Conservation (phyloP, 2,888 invertebrate genomes). For the Ophonus ardosiacus region DNA sequence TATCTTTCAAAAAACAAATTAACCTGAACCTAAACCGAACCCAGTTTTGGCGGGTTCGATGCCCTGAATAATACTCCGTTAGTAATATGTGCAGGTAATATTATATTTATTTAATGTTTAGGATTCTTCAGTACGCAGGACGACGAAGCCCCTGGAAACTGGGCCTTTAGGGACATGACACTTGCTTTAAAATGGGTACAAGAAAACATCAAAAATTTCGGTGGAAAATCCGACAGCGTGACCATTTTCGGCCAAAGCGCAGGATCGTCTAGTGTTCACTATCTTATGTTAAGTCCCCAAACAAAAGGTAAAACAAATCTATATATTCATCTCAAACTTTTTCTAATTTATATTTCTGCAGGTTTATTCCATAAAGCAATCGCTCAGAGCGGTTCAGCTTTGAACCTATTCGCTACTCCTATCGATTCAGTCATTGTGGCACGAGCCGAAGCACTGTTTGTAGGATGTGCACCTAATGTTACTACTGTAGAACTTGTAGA, state of each 20-base stretch:
- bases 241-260: slow-evolving; percentile 77
- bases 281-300: slow-evolving; percentile 76
- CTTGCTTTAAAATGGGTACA: slow-evolving; percentile 76
- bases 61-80: too few species aligned
- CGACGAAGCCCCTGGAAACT: slow-evolving; percentile 76
- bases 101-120: slow-evolving; percentile 64
- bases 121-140: slow-evolving; percentile 77
- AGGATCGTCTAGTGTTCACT: slow-evolving; percentile 75
- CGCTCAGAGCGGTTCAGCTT: slow-evolving; percentile 76
- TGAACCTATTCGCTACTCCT: slow-evolving; percentile 73
- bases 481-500: slow-evolving; percentile 72
- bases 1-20: too few species aligned
- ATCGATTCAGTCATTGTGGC: slow-evolving; percentile 69
- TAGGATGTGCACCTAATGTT: slow-evolving; percentile 72
- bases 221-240: slow-evolving; percentile 74
- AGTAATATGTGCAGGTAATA: slow-evolving; percentile 21
- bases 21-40: too few species aligned
- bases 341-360: slow-evolving; percentile 64
- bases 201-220: slow-evolving; percentile 74
- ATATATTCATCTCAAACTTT: not conserved
- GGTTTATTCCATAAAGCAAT: slow-evolving; percentile 76
- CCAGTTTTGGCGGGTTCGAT: not conserved
- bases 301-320: slow-evolving; percentile 71
- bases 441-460: slow-evolving; percentile 73
- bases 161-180: slow-evolving; percentile 77